Evolutionary conservation across 2,888 invertebrate genomes (phyloP), one percentile per base, ranked within the genome.

Genomic region (Erebia palarica): DNA sequence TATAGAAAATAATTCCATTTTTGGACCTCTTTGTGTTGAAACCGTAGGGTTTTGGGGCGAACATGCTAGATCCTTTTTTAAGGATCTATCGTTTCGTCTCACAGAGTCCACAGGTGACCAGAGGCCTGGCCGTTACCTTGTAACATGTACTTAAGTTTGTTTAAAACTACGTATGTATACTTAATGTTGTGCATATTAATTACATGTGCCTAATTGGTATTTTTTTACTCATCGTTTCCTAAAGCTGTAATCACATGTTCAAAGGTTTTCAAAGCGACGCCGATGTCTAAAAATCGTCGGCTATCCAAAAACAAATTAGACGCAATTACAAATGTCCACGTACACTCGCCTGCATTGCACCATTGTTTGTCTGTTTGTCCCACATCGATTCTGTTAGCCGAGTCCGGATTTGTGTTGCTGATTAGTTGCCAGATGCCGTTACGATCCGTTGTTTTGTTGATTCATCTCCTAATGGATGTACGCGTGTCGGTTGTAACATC

Each of bases 311-410:
- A 72, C 66, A 73, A 72, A 74, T 74, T 68, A 70, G 68, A 64
- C 68, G 68, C 65, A 70, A 67, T 71, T 70, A 74, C 75, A 74
- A 74, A 75, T 74, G 72, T 59, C 70, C 58, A 53, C 60, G 61
- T 18, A 66, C 53, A 49, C 49, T 49, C 68, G 74, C 73, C 73
- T 72, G 73, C 75, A 72, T 73, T 75, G 75, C 73, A 65, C 75
- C 65, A 53, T 73, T 72, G 76, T 77, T 75, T 75, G 76, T 70
- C 65, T 70, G 70, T 76, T 77, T 74, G 75, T 71, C 63, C 64
- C 57, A 66, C 73, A 75, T 70, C 73, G 73, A 64, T 67, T 71
- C 70, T 68, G 73, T 73, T 73, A 58, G 59, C 7, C 57, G 60
- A 68, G 65, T 21, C 47, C 70, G 70, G 74, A 75, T 72, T 72